Evolutionary conservation across 2,113 vertebrate species (phyloP).

Genomic region (Eulacestoma nigropectus): DNA sequence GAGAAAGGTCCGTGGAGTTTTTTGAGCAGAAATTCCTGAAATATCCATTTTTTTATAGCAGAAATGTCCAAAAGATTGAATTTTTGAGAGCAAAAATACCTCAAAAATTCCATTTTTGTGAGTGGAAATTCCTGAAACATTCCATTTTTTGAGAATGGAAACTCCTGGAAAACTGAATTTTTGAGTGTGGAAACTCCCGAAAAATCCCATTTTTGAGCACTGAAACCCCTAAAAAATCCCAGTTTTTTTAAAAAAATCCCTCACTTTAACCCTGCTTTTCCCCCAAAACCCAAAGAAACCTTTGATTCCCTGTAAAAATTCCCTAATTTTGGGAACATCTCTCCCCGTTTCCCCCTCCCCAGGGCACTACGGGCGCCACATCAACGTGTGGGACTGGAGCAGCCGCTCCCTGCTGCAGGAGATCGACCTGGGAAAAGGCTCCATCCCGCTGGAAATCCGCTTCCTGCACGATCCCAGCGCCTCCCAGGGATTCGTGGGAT

Average conservation of each 20-base stretch:
- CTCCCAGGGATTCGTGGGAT: not conserved
- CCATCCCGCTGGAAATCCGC: not conserved
- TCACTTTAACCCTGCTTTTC: accelerated
- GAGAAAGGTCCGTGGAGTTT: not conserved
- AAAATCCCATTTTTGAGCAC: not conserved
- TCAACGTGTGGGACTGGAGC: not conserved
- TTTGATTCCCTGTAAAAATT: not conserved
- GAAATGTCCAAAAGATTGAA: not conserved
- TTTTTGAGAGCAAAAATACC: not conserved
- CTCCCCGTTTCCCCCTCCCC: too few relatives aligned
- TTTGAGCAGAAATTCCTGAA: not conserved
- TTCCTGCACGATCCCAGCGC: not conserved
- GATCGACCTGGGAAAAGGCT: accelerated
- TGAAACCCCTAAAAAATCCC: not conserved
- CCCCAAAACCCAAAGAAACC: not conserved
- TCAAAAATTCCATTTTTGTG: not conserved
- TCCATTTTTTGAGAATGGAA: too few relatives aligned
- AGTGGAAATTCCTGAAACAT: not conserved
- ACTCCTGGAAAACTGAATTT: not conserved
- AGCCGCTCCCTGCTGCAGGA: not conserved
- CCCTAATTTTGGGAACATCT: accelerated
- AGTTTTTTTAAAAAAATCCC: not conserved
- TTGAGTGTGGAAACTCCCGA: not conserved
- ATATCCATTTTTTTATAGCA: not conserved
- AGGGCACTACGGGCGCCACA: not conserved